Evolutionary conservation across 2,113 vertebrate species (phyloP).

Genomic region (Rhinoderma darwinii): DNA sequence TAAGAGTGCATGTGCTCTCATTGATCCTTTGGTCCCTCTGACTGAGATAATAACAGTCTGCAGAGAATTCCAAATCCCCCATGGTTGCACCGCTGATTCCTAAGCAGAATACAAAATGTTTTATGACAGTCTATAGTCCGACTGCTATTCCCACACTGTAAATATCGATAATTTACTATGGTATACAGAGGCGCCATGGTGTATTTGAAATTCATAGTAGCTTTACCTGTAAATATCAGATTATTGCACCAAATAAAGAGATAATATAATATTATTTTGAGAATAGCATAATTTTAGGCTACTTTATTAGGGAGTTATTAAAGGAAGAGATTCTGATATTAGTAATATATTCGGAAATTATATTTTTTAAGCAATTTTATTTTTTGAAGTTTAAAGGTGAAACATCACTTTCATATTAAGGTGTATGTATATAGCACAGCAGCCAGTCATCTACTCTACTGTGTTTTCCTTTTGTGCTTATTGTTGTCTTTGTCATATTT

Average conservation of each 20-base stretch:
- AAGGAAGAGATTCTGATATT: background rate
- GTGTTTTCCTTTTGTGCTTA: background rate
- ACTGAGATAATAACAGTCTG: background rate
- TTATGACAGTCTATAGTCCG: background rate
- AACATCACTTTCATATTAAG: background rate
- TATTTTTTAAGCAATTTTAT: background rate
- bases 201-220: background rate
- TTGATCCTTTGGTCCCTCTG: background rate
- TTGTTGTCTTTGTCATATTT: background rate
- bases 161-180: background rate
- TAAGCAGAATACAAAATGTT: slow-evolving; percentile 2
- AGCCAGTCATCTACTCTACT: background rate
- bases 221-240: background rate
- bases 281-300: background rate
- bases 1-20: background rate
- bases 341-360: background rate
- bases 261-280: background rate
- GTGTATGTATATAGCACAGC: background rate
- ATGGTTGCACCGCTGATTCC: background rate
- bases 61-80: background rate
- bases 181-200: background rate
- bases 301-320: background rate
- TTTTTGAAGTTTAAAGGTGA: background rate
- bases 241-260: background rate
- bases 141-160: background rate